Conservation (phyloP, 2,797 vertebrate genomes). For the Labroides dimidiatus region DNA sequence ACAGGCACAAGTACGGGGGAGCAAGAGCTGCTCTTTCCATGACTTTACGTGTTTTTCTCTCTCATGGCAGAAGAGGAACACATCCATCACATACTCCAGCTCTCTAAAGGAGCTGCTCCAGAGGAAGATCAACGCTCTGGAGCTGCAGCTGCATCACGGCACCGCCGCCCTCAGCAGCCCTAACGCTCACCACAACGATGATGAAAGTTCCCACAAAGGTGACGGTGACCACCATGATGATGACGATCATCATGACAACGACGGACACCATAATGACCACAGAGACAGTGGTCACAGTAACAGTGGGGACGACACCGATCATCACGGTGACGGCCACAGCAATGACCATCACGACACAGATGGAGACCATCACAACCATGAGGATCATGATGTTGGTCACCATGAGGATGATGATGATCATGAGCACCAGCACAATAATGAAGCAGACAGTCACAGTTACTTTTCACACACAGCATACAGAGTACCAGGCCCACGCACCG, state of each 20-base stretch:
- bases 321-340: constrained; percentile 27
- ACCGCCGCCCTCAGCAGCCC: constrained; percentile 45
- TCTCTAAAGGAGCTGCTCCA: constrained; percentile 87
- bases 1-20: neutral
- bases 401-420: constrained; percentile 18
- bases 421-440: constrained; percentile 51
- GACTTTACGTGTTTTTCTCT: constrained; percentile 17
- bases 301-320: constrained; percentile 15
- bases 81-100: constrained; percentile 83
- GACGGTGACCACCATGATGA: constrained; percentile 22
- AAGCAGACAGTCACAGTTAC: constrained; percentile 67
- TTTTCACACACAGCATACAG: constrained; percentile 64
- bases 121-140: constrained; percentile 86
- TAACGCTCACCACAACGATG: constrained; percentile 34
- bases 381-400: constrained; percentile 3
- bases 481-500: constrained; percentile 38
- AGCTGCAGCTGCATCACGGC: constrained; percentile 83
- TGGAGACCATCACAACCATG: constrained; percentile 22
- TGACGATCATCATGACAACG: constrained; percentile 2
- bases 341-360: constrained; percentile 16
- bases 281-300: constrained; percentile 5
- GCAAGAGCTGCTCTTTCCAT: neutral
- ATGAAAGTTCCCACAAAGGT: constrained; percentile 38
- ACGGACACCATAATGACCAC: constrained; percentile 13
- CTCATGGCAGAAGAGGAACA: constrained; percentile 81